Conservation (phyloP, 2,888 invertebrate species). For the Chloromyia formosa region DNA sequence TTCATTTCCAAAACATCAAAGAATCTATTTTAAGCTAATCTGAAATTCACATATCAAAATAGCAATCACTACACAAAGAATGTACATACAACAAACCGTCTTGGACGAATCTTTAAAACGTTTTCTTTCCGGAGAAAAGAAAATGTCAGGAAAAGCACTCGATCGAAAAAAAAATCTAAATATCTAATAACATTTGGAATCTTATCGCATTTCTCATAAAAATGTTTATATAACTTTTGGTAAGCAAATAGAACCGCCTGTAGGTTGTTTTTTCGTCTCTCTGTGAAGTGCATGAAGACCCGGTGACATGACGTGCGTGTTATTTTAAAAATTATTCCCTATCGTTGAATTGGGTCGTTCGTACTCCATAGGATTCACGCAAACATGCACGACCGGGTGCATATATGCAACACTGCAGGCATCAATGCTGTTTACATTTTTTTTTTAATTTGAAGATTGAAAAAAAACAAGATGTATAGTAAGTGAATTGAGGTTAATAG, state of each 20-base stretch:
- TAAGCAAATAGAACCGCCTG: slow-evolving; percentile 43
- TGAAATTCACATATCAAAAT: no score
- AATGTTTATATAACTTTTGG: slow-evolving; percentile 42
- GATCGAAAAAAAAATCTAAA: background rate
- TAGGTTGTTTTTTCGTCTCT: slow-evolving; percentile 14
- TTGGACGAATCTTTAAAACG: no score
- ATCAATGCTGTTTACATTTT: slow-evolving; percentile 32
- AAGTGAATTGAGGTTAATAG: background rate
- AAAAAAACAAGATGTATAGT: background rate
- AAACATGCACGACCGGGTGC: background rate
- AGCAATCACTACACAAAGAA: no score
- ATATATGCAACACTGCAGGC: slow-evolving; percentile 22
- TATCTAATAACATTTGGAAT: slow-evolving; percentile 35
- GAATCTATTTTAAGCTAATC: no score
- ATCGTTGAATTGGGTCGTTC: background rate
- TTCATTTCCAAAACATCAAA: no score
- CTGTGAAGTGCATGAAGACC: background rate
- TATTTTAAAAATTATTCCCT: slow-evolving; percentile 6
- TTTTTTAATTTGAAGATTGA: background rate
- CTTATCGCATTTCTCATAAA: slow-evolving; percentile 44
- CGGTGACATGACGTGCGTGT: slow-evolving; percentile 37
- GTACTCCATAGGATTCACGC: background rate
- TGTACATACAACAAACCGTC: no score
- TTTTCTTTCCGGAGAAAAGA: no score
- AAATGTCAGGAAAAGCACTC: no score